A percentile compares a stretch with the other conserved stretches of the same genome.
Evolutionary conservation across 1,140 invertebrate genomes (phyloP).

Genomic region (Metaphire vulgaris): DNA sequence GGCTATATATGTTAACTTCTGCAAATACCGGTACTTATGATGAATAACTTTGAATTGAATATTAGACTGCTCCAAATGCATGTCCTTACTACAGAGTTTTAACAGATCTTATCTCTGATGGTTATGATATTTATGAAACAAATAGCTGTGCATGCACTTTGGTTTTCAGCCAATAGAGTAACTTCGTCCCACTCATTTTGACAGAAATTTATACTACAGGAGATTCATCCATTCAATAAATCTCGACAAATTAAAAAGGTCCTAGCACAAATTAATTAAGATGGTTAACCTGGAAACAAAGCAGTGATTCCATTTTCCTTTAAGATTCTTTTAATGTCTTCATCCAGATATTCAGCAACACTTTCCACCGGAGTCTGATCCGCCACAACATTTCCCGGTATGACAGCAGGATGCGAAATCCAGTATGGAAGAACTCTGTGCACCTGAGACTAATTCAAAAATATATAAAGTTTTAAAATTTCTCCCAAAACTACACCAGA

Average conservation of each 20-base stretch:
- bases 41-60: no score
- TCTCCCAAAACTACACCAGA: no score
- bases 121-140: no score
- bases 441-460: slow-evolving; percentile 34
- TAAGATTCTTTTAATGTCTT: slow-evolving; percentile 60
- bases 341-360: slow-evolving; percentile 57
- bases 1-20: neutral
- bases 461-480: no score
- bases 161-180: no score
- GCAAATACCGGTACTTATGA: no score
- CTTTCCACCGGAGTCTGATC: slow-evolving; percentile 58
- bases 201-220: neutral
- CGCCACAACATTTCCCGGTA: slow-evolving; percentile 65
- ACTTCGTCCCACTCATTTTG: neutral
- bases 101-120: no score
- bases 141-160: no score
- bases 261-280: neutral
- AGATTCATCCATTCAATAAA: neutral
- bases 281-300: slow-evolving; percentile 63
- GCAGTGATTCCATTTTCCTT: slow-evolving; percentile 66
- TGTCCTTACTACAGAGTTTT: no score
- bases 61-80: no score
- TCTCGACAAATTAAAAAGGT: neutral
- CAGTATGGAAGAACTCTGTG: slow-evolving; percentile 74
- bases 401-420: slow-evolving; percentile 70